A percentile compares a stretch with the other conserved stretches of the same genome.
Evolutionary conservation across 2,113 vertebrate species (phyloP).

Genomic region (Salvelinus namaycush): DNA sequence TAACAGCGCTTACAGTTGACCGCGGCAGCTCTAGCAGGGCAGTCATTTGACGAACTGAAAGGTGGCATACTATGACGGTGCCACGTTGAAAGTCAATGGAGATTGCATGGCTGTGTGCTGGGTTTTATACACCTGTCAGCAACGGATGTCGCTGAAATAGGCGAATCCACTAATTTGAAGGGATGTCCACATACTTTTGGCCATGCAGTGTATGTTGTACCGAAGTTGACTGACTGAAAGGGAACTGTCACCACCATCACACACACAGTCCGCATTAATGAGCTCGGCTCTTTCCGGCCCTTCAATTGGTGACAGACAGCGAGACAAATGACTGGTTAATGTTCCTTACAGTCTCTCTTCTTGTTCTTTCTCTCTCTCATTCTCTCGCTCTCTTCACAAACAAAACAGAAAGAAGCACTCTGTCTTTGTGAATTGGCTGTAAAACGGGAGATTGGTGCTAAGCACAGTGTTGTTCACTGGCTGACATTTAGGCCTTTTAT

Average conservation of each 20-base stretch:
- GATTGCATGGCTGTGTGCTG: no score
- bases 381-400: conserved; percentile 9
- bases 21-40: no score
- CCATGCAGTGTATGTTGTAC: no score
- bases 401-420: conserved; percentile 37
- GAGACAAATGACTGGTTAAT: conserved; percentile 56
- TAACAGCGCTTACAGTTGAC: no score
- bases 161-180: no score
- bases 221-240: no score
- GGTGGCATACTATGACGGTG: no score
- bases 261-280: conserved; percentile 29
- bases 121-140: no score
- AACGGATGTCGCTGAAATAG: no score
- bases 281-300: conserved; percentile 35
- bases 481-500: conserved; percentile 68
- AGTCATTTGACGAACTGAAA: no score
- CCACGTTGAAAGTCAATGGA: no score
- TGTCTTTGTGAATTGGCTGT: conserved; percentile 49
- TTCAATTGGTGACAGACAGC: conserved; percentile 43
- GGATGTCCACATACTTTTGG: no score
- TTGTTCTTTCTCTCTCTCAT: neutral
- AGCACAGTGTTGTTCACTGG: conserved; percentile 44
- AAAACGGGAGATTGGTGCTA: conserved; percentile 58
- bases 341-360: conserved; percentile 9
- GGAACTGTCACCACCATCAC: conserved; percentile 21